phyloP scores from a whole-genome alignment of 1,140 invertebrate species.

The Telenomus remus region DNA sequence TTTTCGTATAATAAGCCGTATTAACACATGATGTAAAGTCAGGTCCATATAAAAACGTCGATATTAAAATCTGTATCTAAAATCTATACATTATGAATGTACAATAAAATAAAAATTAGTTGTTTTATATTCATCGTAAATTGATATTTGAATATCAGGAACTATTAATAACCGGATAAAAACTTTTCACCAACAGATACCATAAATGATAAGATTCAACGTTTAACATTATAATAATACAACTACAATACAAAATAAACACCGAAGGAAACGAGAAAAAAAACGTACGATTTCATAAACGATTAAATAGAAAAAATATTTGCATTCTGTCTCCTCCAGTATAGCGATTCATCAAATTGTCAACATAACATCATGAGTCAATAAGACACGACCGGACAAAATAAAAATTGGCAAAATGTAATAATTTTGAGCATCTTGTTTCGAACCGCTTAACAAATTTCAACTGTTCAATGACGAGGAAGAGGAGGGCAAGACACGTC shows the following conservation, averaged over 20 bases:
- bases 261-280: too few species aligned
- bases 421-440: background rate
- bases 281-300: background rate
- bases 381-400: background rate
- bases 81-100: background rate
- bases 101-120: background rate
- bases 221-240: too few species aligned
- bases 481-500: conserved; percentile 77
- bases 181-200: too few species aligned
- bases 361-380: conserved; percentile 11
- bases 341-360: background rate
- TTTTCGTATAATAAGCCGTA: conserved; percentile 21
- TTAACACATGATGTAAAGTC: conserved; percentile 27
- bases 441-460: background rate
- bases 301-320: background rate
- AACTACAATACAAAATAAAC: too few species aligned
- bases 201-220: background rate
- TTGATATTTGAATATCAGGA: too few species aligned
- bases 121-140: too few species aligned
- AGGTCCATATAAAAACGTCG: background rate
- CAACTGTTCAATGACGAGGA: conserved; percentile 54
- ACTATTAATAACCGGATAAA: too few species aligned
- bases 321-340: too few species aligned
- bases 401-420: background rate
- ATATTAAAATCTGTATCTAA: background rate